A percentile compares a stretch with the other conserved stretches of the same genome.
Conservation (phyloP, 1,140 invertebrate genomes). For the Hycleus cichorii region DNA sequence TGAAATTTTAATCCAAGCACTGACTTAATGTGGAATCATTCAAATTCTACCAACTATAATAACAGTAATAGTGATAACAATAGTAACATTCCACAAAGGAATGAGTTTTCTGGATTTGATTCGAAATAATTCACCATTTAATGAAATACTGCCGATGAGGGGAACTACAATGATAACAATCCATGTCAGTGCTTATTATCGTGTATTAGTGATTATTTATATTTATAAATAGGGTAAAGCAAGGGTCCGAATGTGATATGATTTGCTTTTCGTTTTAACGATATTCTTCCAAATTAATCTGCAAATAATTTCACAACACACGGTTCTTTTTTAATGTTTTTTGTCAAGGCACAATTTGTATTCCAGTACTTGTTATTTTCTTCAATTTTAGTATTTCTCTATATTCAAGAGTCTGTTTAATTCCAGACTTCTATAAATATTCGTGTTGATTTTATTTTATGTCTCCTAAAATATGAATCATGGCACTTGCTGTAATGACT, state of each 20-base stretch:
- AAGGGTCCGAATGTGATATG: constrained; percentile 39
- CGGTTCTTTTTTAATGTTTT: constrained; percentile 2
- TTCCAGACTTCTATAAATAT: no score
- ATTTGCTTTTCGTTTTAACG: background rate
- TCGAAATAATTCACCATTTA: no score
- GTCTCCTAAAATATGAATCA: background rate
- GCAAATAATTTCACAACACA: constrained; percentile 33
- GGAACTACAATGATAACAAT: constrained; percentile 20
- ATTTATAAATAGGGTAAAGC: constrained; percentile 19
- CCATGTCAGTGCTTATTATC: constrained; percentile 25
- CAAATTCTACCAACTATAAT: background rate
- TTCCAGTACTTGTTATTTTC: constrained; percentile 33
- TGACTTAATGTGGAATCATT: constrained; percentile 6
- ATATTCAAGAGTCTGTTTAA: no score
- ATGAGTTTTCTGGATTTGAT: no score
- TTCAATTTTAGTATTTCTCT: background rate
- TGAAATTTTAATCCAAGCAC: constrained; percentile 3
- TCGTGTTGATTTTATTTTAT: no score
- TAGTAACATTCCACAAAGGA: background rate
- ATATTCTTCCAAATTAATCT: constrained; percentile 22
- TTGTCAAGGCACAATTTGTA: constrained; percentile 37
- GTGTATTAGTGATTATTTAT: background rate
- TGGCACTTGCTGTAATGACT: constrained; percentile 19
- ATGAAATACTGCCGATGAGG: no score
- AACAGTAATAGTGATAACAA: no score